Percentiles rank a stretch among this genome's conserved stretches.
These are phyloP conservation scores for Saimiri boliviensis DNA, from an alignment of 2,113 vertebrate species.

Conservation along the genomic window DNA sequence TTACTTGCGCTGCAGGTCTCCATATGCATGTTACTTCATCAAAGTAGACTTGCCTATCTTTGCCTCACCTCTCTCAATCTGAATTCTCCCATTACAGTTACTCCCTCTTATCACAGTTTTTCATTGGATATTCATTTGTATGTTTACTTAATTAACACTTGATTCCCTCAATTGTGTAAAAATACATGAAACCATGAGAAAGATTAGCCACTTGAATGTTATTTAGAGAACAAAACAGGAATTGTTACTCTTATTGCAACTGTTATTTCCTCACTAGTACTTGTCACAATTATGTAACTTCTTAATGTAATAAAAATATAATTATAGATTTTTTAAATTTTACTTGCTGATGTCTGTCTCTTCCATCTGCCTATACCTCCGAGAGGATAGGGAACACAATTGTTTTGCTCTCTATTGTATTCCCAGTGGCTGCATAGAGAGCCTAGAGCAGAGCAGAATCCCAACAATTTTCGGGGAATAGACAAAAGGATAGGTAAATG, in stretches of 20 bases:
- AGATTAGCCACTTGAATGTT: background rate
- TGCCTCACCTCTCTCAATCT: background rate
- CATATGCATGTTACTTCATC: background rate
- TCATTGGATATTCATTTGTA: background rate
- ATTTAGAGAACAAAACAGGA: background rate
- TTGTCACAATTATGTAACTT: background rate
- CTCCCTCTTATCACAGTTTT: background rate
- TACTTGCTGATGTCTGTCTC: background rate
- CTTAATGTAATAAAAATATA: background rate
- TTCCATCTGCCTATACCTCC: background rate
- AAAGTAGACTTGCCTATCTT: background rate
- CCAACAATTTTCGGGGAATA: background rate
- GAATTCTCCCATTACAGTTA: background rate
- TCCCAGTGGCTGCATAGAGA: background rate
- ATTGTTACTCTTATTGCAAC: background rate
- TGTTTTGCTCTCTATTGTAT: background rate
- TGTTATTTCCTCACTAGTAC: background rate
- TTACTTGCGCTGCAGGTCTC: background rate
- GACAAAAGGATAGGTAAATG: background rate
- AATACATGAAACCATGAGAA: background rate
- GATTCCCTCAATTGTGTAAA: background rate
- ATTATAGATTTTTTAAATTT: background rate
- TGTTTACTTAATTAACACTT: background rate
- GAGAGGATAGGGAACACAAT: background rate
- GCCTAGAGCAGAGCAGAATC: background rate